These are phyloP conservation scores for Pimpla rufipes DNA, from an alignment of 2,888 invertebrate genomes.

Conservation along the genomic window DNA sequence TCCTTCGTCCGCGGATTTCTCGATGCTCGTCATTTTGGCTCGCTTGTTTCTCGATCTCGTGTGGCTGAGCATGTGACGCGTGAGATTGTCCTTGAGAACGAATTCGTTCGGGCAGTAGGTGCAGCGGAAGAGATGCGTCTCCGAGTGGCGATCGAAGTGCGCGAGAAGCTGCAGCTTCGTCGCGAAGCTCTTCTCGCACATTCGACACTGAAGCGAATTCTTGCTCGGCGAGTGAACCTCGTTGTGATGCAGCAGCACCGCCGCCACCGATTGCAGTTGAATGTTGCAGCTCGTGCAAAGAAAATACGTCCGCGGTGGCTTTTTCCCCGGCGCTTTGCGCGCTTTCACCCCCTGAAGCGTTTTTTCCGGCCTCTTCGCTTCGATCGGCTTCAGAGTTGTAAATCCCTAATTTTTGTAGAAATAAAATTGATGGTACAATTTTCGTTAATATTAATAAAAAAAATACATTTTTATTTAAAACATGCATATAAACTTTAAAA, in stretches of 20 bases:
- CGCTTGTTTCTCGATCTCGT: slow-evolving; percentile 23
- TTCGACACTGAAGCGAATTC: slow-evolving; percentile 38
- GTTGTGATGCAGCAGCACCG: slow-evolving; percentile 61
- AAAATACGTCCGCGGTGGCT: slow-evolving; percentile 46
- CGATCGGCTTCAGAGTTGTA: neutral
- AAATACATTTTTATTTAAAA: too few species aligned
- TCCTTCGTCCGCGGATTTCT: too few species aligned
- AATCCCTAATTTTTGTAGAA: too few species aligned
- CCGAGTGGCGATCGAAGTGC: slow-evolving; percentile 59
- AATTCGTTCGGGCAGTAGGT: slow-evolving; percentile 44
- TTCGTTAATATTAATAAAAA: too few species aligned
- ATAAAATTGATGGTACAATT: too few species aligned
- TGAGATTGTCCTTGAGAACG: slow-evolving; percentile 54
- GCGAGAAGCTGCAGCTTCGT: slow-evolving; percentile 34
- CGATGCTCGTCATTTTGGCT: neutral
- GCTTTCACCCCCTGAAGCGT: neutral
- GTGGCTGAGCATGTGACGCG: slow-evolving; percentile 42
- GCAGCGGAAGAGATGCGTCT: slow-evolving; percentile 62
- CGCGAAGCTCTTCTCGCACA: slow-evolving; percentile 53
- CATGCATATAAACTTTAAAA: too few species aligned
- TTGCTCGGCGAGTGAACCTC: slow-evolving; percentile 43
- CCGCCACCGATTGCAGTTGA: slow-evolving; percentile 53
- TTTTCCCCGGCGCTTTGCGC: slow-evolving; percentile 4
- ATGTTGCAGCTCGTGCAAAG: slow-evolving; percentile 62
- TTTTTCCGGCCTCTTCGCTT: neutral